Percentiles rank a stretch among this genome's conserved stretches.
phyloP scores from a whole-genome alignment of 2,113 vertebrate genomes.

The Elephas maximus region DNA sequence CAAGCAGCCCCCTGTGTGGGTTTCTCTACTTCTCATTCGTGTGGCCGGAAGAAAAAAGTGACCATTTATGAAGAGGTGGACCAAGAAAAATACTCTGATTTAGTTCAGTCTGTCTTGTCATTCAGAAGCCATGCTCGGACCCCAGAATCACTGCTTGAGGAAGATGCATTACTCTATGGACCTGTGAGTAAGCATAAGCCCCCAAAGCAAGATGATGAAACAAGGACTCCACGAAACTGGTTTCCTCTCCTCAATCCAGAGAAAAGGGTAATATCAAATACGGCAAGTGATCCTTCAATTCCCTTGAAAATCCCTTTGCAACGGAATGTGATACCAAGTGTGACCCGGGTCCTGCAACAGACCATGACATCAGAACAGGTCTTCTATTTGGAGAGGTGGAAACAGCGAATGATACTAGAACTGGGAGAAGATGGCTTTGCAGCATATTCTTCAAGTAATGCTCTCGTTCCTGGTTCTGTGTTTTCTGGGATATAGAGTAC shows the following conservation, averaged over 20 bases:
- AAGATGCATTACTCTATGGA: slow-evolving; percentile 92
- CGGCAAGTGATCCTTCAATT: slow-evolving; percentile 52
- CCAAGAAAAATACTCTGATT: slow-evolving; percentile 92
- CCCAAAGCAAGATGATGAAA: slow-evolving; percentile 57
- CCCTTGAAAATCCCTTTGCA: slow-evolving; percentile 89
- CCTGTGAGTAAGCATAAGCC: slow-evolving; percentile 87
- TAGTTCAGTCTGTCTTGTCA: slow-evolving; percentile 92
- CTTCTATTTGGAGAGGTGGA: slow-evolving; percentile 96
- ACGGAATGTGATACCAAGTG: slow-evolving; percentile 89
- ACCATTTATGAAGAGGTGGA: slow-evolving; percentile 92
- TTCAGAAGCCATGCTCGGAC: slow-evolving; percentile 89
- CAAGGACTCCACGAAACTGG: slow-evolving; percentile 83
- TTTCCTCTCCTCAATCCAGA: slow-evolving; percentile 90
- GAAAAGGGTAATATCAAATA: slow-evolving; percentile 76
- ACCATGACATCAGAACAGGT: slow-evolving; percentile 93
- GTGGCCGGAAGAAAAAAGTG: slow-evolving; percentile 86
- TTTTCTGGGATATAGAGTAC: slow-evolving; percentile 39
- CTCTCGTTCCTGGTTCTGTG: slow-evolving; percentile 51
- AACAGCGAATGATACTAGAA: slow-evolving; percentile 92
- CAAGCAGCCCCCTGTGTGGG: slow-evolving; percentile 28
- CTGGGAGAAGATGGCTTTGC: slow-evolving; percentile 96
- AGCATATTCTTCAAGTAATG: slow-evolving; percentile 94
- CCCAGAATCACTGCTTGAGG: slow-evolving; percentile 90
- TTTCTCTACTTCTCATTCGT: slow-evolving; percentile 85
- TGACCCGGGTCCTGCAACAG: slow-evolving; percentile 95